These are phyloP conservation scores for Noctua pronuba DNA, from an alignment of 2,888 invertebrate species.

Conservation along the genomic window DNA sequence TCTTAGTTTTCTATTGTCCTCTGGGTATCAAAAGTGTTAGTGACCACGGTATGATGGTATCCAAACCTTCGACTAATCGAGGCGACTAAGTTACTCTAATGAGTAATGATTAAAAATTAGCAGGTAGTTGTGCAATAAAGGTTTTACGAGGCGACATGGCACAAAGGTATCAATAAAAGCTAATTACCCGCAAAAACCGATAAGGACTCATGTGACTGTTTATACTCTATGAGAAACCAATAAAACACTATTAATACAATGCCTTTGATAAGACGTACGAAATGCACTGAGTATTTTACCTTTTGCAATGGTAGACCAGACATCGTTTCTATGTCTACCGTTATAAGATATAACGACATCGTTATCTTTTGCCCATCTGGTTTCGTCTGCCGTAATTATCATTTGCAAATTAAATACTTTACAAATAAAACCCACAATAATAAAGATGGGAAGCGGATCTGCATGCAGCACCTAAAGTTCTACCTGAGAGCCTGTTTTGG, in stretches of 20 bases:
- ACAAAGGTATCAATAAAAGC: slow-evolving; percentile 36
- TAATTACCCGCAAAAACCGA: slow-evolving; percentile 39
- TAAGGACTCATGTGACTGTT: slow-evolving; percentile 36
- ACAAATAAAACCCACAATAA: neutral
- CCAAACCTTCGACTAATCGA: neutral
- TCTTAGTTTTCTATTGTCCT: neutral
- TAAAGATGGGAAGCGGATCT: slow-evolving; percentile 1
- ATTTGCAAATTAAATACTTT: neutral
- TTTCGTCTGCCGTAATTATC: neutral
- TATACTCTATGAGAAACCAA: slow-evolving; percentile 20
- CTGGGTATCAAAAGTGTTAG: neutral
- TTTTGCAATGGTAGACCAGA: neutral
- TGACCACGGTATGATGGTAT: neutral
- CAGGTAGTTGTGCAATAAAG: neutral
- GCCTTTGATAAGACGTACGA: neutral
- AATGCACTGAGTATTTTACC: neutral
- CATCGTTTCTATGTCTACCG: neutral
- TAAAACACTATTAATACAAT: slow-evolving; percentile 17
- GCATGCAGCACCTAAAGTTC: neutral
- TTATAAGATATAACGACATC: neutral
- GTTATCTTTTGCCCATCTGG: neutral
- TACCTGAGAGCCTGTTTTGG: slow-evolving; percentile 40
- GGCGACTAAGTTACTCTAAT: neutral
- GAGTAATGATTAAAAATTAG: slow-evolving; percentile 7
- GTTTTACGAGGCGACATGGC: slow-evolving; percentile 25